Percentiles rank a stretch among this genome's conserved stretches.
Evolutionary conservation across 2,797 vertebrate genomes (phyloP).

Genomic region (Sebastes kiyomatsui): DNA sequence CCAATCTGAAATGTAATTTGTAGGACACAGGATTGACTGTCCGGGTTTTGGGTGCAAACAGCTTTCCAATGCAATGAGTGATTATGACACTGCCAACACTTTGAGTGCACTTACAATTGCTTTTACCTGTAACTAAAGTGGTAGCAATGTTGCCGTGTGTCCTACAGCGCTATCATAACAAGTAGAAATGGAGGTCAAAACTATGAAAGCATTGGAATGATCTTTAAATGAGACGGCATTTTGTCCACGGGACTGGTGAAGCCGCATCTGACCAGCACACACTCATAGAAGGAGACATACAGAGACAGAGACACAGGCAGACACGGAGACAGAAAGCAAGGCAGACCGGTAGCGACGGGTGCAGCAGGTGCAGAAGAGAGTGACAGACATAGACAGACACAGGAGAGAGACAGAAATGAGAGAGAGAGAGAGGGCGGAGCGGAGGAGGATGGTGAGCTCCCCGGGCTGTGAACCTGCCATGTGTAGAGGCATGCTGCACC

Average conservation of each 20-base stretch:
- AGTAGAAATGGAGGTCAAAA: neutral
- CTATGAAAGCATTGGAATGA: neutral
- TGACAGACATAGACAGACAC: constrained; percentile 45
- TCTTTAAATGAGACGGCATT: neutral
- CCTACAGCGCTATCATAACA: neutral
- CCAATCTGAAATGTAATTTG: neutral
- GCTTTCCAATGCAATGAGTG: neutral
- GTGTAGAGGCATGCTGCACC: constrained; percentile 57
- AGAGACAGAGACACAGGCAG: neutral
- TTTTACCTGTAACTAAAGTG: neutral
- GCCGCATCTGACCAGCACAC: neutral
- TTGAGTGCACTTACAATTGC: neutral
- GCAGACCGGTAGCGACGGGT: neutral
- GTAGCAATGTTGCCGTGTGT: neutral
- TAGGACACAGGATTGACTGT: neutral
- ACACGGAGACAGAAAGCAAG: neutral
- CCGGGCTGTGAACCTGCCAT: constrained; percentile 54
- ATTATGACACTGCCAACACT: neutral
- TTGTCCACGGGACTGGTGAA: neutral
- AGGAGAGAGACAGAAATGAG: constrained; percentile 2
- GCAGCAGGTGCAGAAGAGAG: constrained; percentile 46
- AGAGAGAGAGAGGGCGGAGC: neutral
- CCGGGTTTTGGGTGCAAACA: neutral
- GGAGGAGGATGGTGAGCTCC: constrained; percentile 41
- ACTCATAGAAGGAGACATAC: neutral